A percentile compares a stretch with the other conserved stretches of the same genome.
Conservation (phyloP, 2,888 invertebrate species). For the Euplexia lucipara region DNA sequence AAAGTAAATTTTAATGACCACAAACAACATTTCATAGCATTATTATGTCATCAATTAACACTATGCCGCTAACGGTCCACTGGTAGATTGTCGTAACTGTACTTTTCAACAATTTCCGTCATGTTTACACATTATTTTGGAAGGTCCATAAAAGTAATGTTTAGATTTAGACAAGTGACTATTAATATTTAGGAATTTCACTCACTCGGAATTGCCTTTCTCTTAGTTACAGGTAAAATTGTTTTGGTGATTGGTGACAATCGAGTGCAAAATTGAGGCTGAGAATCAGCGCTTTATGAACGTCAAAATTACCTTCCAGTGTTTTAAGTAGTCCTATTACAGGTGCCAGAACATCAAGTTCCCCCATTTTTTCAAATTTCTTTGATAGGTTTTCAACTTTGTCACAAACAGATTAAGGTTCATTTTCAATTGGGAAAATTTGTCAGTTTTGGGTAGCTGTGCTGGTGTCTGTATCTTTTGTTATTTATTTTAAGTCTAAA, state of each 20-base stretch:
- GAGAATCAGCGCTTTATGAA: too few species aligned
- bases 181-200: slow-evolving; percentile 23
- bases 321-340: not conserved
- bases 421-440: too few species aligned
- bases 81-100: slow-evolving; percentile 58
- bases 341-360: too few species aligned
- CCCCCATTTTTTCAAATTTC: too few species aligned
- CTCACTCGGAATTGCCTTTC: slow-evolving; percentile 39
- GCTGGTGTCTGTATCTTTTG: too few species aligned
- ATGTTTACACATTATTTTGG: slow-evolving; percentile 54
- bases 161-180: slow-evolving; percentile 18
- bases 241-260: too few species aligned
- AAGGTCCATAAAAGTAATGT: slow-evolving; percentile 52
- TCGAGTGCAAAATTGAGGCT: too few species aligned
- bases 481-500: too few species aligned
- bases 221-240: slow-evolving; percentile 17
- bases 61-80: slow-evolving; percentile 57
- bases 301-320: too few species aligned
- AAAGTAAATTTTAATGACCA: slow-evolving; percentile 56
- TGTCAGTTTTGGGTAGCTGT: too few species aligned
- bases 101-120: slow-evolving; percentile 59
- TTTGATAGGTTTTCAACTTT: too few species aligned
- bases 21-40: slow-evolving; percentile 54
- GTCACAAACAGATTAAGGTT: too few species aligned
- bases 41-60: slow-evolving; percentile 70